A percentile compares a stretch with the other conserved stretches of the same genome.
Conservation (phyloP, 23 tunicate genomes). For the Diplosoma virens region DNA sequence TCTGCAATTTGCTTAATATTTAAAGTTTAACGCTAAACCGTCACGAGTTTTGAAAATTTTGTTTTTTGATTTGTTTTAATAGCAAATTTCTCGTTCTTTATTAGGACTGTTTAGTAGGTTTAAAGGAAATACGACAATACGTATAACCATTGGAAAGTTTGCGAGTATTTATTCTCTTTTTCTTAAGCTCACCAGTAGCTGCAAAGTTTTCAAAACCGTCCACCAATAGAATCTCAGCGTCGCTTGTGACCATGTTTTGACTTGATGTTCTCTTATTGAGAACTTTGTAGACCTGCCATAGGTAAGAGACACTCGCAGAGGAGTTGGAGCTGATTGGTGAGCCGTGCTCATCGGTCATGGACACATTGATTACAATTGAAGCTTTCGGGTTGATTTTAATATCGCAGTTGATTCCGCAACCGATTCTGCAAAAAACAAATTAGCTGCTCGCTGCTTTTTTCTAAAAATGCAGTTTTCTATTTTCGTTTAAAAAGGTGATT, state of each 20-base stretch:
- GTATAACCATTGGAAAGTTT: too few species aligned
- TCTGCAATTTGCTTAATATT: too few species aligned
- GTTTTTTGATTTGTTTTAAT: too few species aligned
- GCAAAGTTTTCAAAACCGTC: constrained; percentile 36
- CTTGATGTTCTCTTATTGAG: neutral
- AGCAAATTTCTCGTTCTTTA: too few species aligned
- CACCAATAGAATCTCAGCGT: neutral
- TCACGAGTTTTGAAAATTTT: too few species aligned
- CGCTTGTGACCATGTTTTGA: neutral
- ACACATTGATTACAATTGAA: constrained; percentile 23
- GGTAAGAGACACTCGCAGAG: constrained; percentile 10
- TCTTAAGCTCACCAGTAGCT: constrained; percentile 45
- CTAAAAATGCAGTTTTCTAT: neutral
- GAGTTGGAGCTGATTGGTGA: neutral
- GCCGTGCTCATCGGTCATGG: neutral
- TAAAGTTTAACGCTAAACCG: too few species aligned
- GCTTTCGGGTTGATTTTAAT: constrained; percentile 44
- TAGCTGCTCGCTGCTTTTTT: neutral
- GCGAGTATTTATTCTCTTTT: too few species aligned
- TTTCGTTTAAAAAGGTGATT: neutral
- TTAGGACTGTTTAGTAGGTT: too few species aligned
- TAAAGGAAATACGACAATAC: too few species aligned
- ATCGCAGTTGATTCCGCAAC: constrained; percentile 51
- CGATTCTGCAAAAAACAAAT: constrained; percentile 40
- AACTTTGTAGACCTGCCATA: constrained; percentile 36